Percentiles rank a stretch among this genome's conserved stretches.
Conservation (phyloP, 2,888 invertebrate species). For the Oligia latruncula region DNA sequence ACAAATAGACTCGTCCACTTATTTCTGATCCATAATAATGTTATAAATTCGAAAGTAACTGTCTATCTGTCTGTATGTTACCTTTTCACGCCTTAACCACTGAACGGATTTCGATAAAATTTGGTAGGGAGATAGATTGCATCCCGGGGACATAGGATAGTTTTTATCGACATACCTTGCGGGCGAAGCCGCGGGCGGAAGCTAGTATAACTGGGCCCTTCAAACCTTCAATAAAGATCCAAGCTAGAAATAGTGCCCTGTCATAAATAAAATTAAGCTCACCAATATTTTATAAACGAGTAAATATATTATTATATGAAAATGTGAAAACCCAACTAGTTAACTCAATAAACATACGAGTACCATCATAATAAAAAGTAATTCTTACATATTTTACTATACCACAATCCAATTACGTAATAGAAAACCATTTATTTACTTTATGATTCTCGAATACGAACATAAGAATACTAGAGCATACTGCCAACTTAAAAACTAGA, state of each 20-base stretch:
- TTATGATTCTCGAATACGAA: constrained; percentile 30
- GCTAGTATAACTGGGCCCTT: not conserved
- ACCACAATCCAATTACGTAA: constrained; percentile 28
- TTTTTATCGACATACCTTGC: no score
- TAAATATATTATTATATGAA: not conserved
- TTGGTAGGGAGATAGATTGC: no score
- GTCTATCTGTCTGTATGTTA: no score
- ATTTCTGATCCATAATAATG: not conserved
- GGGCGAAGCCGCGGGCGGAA: no score
- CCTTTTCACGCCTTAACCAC: no score
- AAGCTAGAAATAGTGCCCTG: not conserved
- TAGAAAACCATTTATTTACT: constrained; percentile 19
- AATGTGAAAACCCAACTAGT: not conserved
- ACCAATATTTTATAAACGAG: not conserved
- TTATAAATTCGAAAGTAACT: no score
- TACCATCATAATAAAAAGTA: not conserved
- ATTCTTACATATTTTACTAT: constrained; percentile 1
- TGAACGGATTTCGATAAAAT: no score
- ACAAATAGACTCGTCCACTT: not conserved
- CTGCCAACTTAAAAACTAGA: constrained; percentile 31
- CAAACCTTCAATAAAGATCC: not conserved
- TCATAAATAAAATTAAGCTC: not conserved
- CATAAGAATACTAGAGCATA: constrained; percentile 2
- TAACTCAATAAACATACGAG: not conserved
- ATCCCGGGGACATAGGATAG: no score